Conservation (phyloP, 2,113 vertebrate species). For the Brachyistius frenatus region DNA sequence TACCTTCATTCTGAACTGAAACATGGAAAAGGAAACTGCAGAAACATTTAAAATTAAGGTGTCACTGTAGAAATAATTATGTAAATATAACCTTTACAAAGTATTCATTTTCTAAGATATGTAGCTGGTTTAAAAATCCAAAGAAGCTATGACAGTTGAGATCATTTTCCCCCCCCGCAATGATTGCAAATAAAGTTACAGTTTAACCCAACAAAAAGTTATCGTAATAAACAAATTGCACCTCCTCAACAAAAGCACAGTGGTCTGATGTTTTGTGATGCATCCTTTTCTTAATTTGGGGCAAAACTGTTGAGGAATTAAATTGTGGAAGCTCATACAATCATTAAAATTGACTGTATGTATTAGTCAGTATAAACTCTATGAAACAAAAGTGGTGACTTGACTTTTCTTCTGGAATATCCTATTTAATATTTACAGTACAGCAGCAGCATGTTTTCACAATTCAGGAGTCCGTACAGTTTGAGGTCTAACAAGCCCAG, state of each 20-base stretch:
- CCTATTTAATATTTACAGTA: too few species aligned
- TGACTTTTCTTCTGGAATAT: too few species aligned
- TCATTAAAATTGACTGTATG: too few species aligned
- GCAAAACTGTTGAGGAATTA: background rate
- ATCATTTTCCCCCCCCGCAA: background rate
- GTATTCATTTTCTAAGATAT: background rate
- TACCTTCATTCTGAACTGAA: constrained; percentile 32
- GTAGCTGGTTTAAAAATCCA: constrained; percentile 4
- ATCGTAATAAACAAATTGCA: background rate
- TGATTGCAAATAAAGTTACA: constrained; percentile 22
- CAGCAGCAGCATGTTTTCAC: background rate
- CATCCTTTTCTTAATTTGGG: background rate
- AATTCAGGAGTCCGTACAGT: background rate
- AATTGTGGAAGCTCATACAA: too few species aligned
- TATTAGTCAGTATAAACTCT: too few species aligned
- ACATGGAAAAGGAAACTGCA: constrained; percentile 1
- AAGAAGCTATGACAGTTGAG: background rate
- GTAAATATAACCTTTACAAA: constrained; percentile 30
- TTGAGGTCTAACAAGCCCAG: background rate
- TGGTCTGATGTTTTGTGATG: background rate
- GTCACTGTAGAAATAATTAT: constrained; percentile 13
- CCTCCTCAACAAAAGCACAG: constrained; percentile 3
- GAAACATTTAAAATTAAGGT: background rate
- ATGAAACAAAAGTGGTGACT: too few species aligned
- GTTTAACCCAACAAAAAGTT: constrained; percentile 40